These are phyloP conservation scores for Anolis carolinensis DNA, from an alignment of 2,113 vertebrate genomes.

Conservation along the genomic window DNA sequence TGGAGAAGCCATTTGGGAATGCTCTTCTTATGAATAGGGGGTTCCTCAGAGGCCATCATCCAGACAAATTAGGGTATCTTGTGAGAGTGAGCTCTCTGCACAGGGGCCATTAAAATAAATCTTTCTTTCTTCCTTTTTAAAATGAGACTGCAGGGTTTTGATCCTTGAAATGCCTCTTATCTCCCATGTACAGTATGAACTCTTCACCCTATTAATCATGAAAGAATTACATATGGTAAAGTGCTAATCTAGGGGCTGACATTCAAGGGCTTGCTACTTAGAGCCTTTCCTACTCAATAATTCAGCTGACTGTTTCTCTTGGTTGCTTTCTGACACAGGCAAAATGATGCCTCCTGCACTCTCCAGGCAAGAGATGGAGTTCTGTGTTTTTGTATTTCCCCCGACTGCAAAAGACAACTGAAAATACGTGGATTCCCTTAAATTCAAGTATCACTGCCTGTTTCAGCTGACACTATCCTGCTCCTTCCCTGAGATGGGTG, in stretches of 20 bases:
- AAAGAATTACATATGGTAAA: background rate
- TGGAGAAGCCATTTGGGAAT: background rate
- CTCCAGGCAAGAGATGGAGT: background rate
- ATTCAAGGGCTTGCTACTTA: slow-evolving; percentile 7
- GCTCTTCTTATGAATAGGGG: background rate
- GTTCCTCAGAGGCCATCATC: slow-evolving; percentile 5
- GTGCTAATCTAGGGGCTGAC: slow-evolving; percentile 20
- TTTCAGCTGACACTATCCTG: too few relatives aligned
- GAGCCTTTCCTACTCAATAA: background rate
- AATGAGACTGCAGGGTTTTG: slow-evolving; percentile 7
- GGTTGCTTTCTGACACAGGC: background rate
- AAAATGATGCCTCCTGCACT: background rate
- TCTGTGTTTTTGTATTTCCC: background rate
- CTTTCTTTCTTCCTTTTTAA: background rate
- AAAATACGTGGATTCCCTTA: background rate
- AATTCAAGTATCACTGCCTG: background rate
- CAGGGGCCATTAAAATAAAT: slow-evolving; percentile 1
- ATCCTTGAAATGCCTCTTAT: slow-evolving; percentile 18
- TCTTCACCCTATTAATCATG: slow-evolving; percentile 33
- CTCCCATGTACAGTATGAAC: slow-evolving; percentile 23
- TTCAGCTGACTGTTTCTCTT: background rate
- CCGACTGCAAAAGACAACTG: background rate
- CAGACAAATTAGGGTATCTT: background rate
- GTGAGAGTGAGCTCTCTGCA: slow-evolving; percentile 21
- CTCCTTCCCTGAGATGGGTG: too few relatives aligned